Evolutionary conservation across 2,797 vertebrate species (phyloP).

Genomic region (Nannoperca obscura): DNA sequence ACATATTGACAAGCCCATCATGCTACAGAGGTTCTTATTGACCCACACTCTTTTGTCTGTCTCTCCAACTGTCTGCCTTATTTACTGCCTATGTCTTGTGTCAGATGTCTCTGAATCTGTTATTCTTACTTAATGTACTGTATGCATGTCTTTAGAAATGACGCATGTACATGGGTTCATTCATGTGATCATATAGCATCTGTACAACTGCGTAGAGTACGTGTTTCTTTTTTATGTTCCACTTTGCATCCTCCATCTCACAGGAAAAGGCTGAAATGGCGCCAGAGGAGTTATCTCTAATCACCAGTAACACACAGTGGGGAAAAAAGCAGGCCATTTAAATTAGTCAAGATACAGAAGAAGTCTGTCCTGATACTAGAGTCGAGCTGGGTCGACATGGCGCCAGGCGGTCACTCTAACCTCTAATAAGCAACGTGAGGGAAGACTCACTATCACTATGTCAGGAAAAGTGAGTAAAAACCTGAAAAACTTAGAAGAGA

Average conservation of each 20-base stretch:
- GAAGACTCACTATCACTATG: constrained; percentile 27
- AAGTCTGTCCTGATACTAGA: constrained; percentile 37
- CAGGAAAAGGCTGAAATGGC: not conserved
- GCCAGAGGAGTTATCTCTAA: constrained; percentile 41
- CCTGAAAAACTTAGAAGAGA: not conserved
- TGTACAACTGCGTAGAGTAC: not conserved
- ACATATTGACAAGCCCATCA: constrained; percentile 64
- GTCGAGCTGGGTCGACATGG: constrained; percentile 36
- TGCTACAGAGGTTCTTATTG: constrained; percentile 54
- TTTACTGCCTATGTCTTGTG: not conserved
- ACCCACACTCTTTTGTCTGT: constrained; percentile 44
- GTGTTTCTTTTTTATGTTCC: constrained; percentile 2
- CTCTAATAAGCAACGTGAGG: constrained; percentile 41
- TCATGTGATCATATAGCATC: not conserved
- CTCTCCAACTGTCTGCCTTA: constrained; percentile 4
- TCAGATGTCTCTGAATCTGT: not conserved
- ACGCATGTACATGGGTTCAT: not conserved
- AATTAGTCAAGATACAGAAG: constrained; percentile 36
- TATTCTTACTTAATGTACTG: not conserved
- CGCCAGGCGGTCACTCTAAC: constrained; percentile 18
- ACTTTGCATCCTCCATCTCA: not conserved
- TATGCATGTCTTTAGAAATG: not conserved
- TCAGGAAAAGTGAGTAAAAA: constrained; percentile 13
- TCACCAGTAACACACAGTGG: constrained; percentile 25
- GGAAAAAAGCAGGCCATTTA: constrained; percentile 50